phyloP scores from a whole-genome alignment of 1,140 invertebrate species.

The Semibalanus balanoides region DNA sequence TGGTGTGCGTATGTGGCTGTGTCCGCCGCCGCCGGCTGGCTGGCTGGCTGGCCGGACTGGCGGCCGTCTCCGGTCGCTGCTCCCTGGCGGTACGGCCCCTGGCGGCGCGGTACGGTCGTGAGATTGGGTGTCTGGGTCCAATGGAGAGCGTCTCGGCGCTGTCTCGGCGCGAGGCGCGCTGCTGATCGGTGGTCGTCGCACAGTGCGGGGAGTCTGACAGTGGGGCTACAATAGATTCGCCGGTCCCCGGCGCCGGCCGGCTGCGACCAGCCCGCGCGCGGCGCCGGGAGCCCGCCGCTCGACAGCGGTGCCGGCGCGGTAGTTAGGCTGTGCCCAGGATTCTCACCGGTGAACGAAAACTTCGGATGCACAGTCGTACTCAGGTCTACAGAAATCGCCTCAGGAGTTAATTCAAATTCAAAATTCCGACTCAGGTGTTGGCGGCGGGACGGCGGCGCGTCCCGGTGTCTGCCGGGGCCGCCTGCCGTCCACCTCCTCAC shows the following conservation, averaged over 20 bases:
- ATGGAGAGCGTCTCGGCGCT: not conserved
- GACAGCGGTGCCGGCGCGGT: too few species aligned
- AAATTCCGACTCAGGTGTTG: not conserved
- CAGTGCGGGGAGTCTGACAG: too few species aligned
- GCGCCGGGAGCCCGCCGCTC: too few species aligned
- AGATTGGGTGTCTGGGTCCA: not conserved
- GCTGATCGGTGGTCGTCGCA: too few species aligned
- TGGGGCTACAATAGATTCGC: too few species aligned
- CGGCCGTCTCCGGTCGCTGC: not conserved
- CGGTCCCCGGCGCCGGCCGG: too few species aligned
- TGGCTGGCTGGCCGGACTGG: not conserved
- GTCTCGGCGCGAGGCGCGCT: too few species aligned
- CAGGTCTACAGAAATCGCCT: not conserved
- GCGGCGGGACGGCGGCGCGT: not conserved
- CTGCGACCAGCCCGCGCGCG: too few species aligned
- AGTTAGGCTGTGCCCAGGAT: not conserved
- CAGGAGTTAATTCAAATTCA: not conserved
- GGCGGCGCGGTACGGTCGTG: too few species aligned
- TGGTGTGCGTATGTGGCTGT: not conserved
- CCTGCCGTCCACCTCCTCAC: not conserved
- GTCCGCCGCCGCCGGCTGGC: not conserved
- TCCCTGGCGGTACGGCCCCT: not conserved
- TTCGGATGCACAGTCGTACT: not conserved
- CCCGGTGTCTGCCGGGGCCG: too few species aligned
- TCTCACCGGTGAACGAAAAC: not conserved